Percentiles rank a stretch among this genome's conserved stretches.
phyloP scores from a whole-genome alignment of 2,797 vertebrate species.

The Alfaro cultratus region DNA sequence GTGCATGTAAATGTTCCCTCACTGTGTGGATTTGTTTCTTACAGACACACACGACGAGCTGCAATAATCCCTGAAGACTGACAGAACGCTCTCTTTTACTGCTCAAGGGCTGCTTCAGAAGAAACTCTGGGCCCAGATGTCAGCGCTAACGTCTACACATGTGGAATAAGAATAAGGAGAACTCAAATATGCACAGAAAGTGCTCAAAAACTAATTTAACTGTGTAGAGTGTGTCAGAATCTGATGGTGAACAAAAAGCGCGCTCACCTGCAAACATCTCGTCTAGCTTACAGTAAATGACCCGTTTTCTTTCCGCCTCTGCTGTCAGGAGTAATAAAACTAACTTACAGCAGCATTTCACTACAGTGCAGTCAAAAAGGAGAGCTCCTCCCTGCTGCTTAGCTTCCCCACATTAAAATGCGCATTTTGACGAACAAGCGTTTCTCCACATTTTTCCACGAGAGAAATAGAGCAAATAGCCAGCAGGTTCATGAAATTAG shows the following conservation, averaged over 20 bases:
- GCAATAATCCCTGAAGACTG: constrained; percentile 27
- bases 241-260: constrained; percentile 5
- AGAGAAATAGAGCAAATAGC: constrained; percentile 67
- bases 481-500: constrained; percentile 76
- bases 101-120: constrained; percentile 15
- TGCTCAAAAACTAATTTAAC: neutral
- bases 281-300: constrained; percentile 18
- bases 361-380: constrained; percentile 30
- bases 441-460: constrained; percentile 65
- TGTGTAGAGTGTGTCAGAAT: neutral
- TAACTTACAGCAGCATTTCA: constrained; percentile 65
- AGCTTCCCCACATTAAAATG: constrained; percentile 76
- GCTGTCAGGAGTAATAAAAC: constrained; percentile 71
- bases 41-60: constrained; percentile 4
- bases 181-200: neutral
- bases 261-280: neutral
- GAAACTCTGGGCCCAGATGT: constrained; percentile 17
- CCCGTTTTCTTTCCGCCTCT: constrained; percentile 28
- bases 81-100: constrained; percentile 14
- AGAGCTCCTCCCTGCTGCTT: constrained; percentile 57
- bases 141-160: constrained; percentile 16
- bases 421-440: constrained; percentile 76
- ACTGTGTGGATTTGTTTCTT: constrained; percentile 11
- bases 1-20: constrained; percentile 4
- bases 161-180: constrained; percentile 2